Evolutionary conservation across 2,888 invertebrate genomes (phyloP), one percentile per base, ranked within the genome.

Genomic region (Acleris laterana): DNA sequence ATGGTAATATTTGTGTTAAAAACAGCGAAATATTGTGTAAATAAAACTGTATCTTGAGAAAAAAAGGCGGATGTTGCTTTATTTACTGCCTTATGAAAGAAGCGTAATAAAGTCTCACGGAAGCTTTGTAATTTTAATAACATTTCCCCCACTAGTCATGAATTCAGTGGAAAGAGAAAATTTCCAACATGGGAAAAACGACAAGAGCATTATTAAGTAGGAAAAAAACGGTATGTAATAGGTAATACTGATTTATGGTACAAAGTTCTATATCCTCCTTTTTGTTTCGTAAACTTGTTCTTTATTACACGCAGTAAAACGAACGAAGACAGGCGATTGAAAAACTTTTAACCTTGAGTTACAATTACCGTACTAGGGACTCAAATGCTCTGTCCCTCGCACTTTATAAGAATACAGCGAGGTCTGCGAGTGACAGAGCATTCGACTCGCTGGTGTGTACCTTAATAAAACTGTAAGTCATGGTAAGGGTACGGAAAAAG

Each of bases 211-310:
- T 52, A 59, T 59, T 53, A 53, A 25, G 16, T 9, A 32, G 59
- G 25, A 52, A 53, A 25, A 25, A 53, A 25, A 52, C 25, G 19
- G 64, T 38, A 38, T 42, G 55, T 25, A 64, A n/a, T n/a, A n/a
- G n/a, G 59, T 64, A 59, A 38, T 59, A 53, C 48, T 52, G 25
- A 58, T 22, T 49, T 59, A 64, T 53, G 53, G 52, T 59, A 25
- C 59, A 64, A 64, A 64, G 53, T 64, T 59, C 52, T 38, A 22
- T 32, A 19, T 38, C 56, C 44, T 3, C 46, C 42, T 59, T 64
- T 53, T 64, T 59, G 25, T 22, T 42, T 17, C 19, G 38, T 53
- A 28, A 9, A 64, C 59, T 64, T 59, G 19, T 38, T 25, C 42
- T 58, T 51, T 64, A 59, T 59, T 59, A 64, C 52, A 16, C 38